These are phyloP conservation scores for Corythoichthys haematopterus DNA, from an alignment of 2,113 vertebrate genomes.

Conservation along the genomic window DNA sequence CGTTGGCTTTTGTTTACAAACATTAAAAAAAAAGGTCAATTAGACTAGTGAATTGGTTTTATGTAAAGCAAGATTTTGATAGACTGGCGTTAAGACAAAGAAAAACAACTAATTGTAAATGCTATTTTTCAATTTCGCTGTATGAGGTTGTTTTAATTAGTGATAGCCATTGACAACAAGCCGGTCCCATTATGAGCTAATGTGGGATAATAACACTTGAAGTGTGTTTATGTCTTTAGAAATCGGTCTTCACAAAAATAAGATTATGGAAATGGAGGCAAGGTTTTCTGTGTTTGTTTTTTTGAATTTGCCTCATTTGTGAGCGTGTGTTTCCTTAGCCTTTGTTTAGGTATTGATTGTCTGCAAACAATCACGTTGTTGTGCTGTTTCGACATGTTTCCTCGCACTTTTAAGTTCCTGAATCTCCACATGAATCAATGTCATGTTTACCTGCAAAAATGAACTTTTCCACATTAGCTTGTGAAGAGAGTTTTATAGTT, in stretches of 20 bases:
- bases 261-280: background rate
- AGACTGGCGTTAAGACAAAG: no score
- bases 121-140: background rate
- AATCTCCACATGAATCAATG: background rate
- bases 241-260: background rate
- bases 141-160: background rate
- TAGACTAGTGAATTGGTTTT: no score
- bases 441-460: background rate
- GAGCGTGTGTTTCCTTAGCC: background rate
- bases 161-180: background rate
- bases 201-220: background rate
- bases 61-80: no score
- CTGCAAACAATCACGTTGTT: background rate
- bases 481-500: background rate
- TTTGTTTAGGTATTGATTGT: background rate
- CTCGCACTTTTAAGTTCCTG: background rate
- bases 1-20: background rate
- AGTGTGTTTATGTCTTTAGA: background rate
- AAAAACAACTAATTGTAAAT: background rate
- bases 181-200: background rate
- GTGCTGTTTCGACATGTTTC: background rate
- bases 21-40: background rate
- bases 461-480: background rate
- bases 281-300: background rate
- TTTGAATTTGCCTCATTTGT: background rate